phyloP scores from a whole-genome alignment of 2,888 invertebrate species.

The Drosophila austrosaltans region DNA sequence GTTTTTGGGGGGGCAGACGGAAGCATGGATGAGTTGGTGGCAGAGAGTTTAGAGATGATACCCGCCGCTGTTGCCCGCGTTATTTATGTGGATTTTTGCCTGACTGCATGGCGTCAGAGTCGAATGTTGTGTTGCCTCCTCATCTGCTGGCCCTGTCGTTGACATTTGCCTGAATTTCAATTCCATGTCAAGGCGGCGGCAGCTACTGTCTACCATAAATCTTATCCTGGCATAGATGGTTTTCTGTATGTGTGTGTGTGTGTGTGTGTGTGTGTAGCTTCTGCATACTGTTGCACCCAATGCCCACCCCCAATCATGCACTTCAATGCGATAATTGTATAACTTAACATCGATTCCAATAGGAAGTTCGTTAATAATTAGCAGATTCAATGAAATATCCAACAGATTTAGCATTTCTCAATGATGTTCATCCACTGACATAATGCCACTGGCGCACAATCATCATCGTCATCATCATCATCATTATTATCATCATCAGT shows the following conservation, averaged over 20 bases:
- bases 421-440: slow-evolving; percentile 21
- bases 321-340: slow-evolving; percentile 36
- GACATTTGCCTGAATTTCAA: slow-evolving; percentile 79
- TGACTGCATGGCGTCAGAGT: slow-evolving; percentile 25
- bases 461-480: slow-evolving; percentile 21
- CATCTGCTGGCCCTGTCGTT: slow-evolving; percentile 51
- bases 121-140: slow-evolving; percentile 32
- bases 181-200: slow-evolving; percentile 59
- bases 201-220: slow-evolving; percentile 70
- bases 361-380: slow-evolving; percentile 56
- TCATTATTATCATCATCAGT: slow-evolving; percentile 17
- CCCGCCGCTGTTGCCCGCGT: slow-evolving; percentile 56
- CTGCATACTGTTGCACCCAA: slow-evolving; percentile 7
- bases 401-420: slow-evolving; percentile 27
- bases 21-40: slow-evolving; percentile 12
- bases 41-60: slow-evolving; percentile 15
- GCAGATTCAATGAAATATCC: slow-evolving; percentile 54
- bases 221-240: slow-evolving; percentile 48
- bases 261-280: not conserved
- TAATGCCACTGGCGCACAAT: slow-evolving; percentile 14
- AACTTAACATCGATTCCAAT: slow-evolving; percentile 35
- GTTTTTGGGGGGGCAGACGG: not conserved
- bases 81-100: slow-evolving; percentile 74
- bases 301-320: slow-evolving; percentile 25
- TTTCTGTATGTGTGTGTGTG: not conserved